Evolutionary conservation across 2,113 vertebrate genomes (phyloP).

Genomic region (Tetrax tetrax): DNA sequence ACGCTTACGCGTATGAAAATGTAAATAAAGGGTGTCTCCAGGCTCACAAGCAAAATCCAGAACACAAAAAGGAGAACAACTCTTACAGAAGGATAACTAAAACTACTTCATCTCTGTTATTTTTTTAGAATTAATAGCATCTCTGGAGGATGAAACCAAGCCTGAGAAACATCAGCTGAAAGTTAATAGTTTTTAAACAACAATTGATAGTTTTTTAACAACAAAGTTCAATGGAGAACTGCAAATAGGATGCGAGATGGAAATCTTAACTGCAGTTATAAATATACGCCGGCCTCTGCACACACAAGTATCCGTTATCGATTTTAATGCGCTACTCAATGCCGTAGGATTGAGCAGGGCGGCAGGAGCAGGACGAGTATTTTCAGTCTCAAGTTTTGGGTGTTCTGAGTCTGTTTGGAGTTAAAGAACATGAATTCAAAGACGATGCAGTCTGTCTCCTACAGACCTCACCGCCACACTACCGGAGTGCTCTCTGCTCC

Average conservation of each 20-base stretch:
- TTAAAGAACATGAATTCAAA: background rate
- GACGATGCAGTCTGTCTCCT: background rate
- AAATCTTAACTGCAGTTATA: background rate
- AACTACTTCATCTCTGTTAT: background rate
- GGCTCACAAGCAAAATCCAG: background rate
- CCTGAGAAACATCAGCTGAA: background rate
- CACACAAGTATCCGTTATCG: background rate
- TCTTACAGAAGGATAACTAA: background rate
- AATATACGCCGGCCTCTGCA: background rate
- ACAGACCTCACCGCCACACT: accelerated
- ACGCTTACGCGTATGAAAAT: background rate
- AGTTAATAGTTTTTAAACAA: background rate
- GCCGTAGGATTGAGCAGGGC: background rate
- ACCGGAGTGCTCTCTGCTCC: background rate
- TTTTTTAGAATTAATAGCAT: background rate
- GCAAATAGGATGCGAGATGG: background rate
- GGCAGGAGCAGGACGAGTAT: background rate
- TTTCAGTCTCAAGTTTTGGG: background rate
- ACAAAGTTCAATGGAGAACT: background rate
- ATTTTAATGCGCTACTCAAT: background rate
- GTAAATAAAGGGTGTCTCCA: background rate
- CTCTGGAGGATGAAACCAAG: background rate
- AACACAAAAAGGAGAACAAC: background rate
- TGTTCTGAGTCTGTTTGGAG: background rate
- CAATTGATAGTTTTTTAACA: background rate